These are phyloP conservation scores for Lophotis ruficrista DNA, from an alignment of 2,113 vertebrate genomes.

Conservation along the genomic window DNA sequence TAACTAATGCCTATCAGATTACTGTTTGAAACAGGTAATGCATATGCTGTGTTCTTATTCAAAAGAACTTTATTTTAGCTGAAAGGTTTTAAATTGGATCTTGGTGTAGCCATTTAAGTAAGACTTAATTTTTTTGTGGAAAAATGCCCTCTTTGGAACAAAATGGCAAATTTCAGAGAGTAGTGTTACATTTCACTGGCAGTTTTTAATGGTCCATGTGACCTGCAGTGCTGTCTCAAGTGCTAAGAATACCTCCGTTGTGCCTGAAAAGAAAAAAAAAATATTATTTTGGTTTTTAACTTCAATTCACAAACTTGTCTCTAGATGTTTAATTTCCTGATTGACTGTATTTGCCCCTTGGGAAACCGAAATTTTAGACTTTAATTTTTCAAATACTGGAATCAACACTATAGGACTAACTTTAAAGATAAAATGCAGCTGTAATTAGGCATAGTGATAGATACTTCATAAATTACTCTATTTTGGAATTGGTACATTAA, in stretches of 20 bases:
- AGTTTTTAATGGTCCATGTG: not conserved
- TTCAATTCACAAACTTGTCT: not conserved
- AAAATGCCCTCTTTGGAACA: not conserved
- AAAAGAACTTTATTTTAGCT: not conserved
- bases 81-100: not conserved
- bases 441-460: not conserved
- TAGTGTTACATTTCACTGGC: not conserved
- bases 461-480: not conserved
- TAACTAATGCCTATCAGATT: not conserved
- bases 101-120: not conserved
- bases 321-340: conserved; percentile 11
- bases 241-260: not conserved
- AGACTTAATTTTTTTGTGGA: not conserved
- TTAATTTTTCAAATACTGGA: not conserved
- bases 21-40: not conserved
- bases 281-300: not conserved
- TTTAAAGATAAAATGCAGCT: not conserved
- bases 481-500: not conserved
- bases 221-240: not conserved
- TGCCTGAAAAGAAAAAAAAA: not conserved
- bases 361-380: not conserved
- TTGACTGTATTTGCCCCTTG: not conserved
- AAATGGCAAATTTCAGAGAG: not conserved
- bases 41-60: fast-evolving
- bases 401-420: not conserved